These are phyloP conservation scores for Mohoua ochrocephala DNA, from an alignment of 2,113 vertebrate genomes.

Conservation along the genomic window DNA sequence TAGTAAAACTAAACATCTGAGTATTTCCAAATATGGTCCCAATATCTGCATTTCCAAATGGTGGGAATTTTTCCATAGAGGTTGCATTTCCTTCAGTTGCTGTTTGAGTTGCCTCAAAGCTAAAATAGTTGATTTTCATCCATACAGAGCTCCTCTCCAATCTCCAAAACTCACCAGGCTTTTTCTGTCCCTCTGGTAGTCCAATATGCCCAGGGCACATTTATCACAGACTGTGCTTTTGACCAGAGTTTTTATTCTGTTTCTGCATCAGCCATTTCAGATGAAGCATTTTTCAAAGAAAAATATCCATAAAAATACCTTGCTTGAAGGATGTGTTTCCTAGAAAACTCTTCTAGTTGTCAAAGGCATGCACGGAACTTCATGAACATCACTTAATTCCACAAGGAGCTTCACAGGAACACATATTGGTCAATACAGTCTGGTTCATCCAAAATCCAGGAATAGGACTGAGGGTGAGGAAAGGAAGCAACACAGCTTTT, in stretches of 20 bases:
- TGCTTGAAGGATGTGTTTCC: neutral
- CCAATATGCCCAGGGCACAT: neutral
- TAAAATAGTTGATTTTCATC: neutral
- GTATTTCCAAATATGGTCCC: conserved; percentile 15
- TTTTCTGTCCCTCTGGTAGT: neutral
- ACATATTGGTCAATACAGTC: neutral
- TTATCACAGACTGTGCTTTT: neutral
- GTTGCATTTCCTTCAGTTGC: neutral
- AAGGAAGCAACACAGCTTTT: neutral
- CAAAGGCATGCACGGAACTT: conserved; percentile 15
- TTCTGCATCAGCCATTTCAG: neutral
- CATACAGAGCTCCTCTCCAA: neutral
- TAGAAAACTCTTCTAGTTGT: conserved; percentile 16
- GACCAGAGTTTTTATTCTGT: neutral
- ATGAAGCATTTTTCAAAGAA: neutral
- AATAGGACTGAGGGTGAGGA: neutral
- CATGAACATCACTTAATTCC: neutral
- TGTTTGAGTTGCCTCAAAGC: neutral
- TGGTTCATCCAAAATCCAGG: neutral
- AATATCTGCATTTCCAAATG: conserved; percentile 1
- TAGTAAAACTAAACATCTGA: neutral
- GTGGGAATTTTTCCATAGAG: neutral
- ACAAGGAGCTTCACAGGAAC: neutral
- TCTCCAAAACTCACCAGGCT: neutral
- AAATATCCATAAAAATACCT: neutral